Base-by-base conservation (phyloP, 2,797 vertebrate genomes). In the Cryptoprocta ferox region DNA sequence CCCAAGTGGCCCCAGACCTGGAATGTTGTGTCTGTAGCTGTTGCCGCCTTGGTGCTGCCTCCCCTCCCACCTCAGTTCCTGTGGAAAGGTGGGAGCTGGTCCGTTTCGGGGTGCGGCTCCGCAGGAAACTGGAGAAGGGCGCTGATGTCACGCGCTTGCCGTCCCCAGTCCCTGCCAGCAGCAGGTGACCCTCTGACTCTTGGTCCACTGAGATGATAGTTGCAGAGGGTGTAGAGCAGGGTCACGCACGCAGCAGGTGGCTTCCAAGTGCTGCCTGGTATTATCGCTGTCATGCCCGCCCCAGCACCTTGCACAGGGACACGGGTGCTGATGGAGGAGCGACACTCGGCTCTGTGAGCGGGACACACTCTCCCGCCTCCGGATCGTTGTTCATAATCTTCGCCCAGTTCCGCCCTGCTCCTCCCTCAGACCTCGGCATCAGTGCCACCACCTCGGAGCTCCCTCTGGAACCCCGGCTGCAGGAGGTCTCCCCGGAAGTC, bases 201-300 rank as follows among this genome's bases (percentile, higher is more conserved):
- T n/a, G 42, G 8, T 35, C 16, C 81, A 75, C n/a, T 10, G 48
- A 75, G 37, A 28, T 3, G 0, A 18, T 0, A 5, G 2, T 16
- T 3, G n/a, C 73, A 30, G 39, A 86, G 19, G 32, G 24, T 30
- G 1, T 5, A 35, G 70, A 28, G 10, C 0, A 2, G 71, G 37
- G 42, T 1, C 68, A 28, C 35, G 4, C 32, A 3, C 0, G 2
- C 45, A 37, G 66, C 2, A 66, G 2, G 3, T n/a, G 39, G 48
- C 66, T 45, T 75, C 19, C 10, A 11, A 18, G 83, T 37, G 45
- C 53, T 15, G 14, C 32, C n/a, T 19, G 6, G 5, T 2, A 28
- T 73, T 6, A 32, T 12, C 11, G 5, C 21, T 8, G 13, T 50
- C 15, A 6, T 30, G 19, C 2, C 3, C 0, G 2, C 21, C 8